Percentiles rank a stretch among this genome's conserved stretches.
phyloP scores from a whole-genome alignment of 2,888 invertebrate species.

The Serrognathus titanus region DNA sequence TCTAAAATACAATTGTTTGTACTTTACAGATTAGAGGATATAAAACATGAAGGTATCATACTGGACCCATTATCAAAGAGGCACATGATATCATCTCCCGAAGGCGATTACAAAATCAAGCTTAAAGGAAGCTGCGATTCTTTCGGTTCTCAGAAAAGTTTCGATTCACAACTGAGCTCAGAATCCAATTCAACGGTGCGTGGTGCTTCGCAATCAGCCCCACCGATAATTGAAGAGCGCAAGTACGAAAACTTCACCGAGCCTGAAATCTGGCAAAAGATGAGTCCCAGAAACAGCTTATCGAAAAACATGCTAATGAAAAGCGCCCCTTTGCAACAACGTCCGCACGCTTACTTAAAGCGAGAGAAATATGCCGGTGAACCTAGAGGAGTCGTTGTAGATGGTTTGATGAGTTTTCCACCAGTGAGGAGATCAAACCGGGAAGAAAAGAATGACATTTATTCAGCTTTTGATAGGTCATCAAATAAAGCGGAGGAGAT shows the following conservation, averaged over 20 bases:
- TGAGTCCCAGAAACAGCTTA: slow-evolving; percentile 5
- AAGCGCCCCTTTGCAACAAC: neutral
- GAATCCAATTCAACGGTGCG: slow-evolving; percentile 45
- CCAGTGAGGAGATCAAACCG: slow-evolving; percentile 46
- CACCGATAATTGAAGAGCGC: slow-evolving; percentile 32
- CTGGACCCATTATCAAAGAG: slow-evolving; percentile 43
- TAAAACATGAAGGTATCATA: slow-evolving; percentile 43
- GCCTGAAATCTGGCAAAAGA: slow-evolving; percentile 14
- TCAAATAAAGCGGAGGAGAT: slow-evolving; percentile 46
- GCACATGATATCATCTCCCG: slow-evolving; percentile 42
- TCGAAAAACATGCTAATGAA: slow-evolving; percentile 6
- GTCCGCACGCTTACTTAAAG: slow-evolving; percentile 24
- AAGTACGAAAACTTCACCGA: slow-evolving; percentile 26
- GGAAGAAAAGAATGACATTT: slow-evolving; percentile 14
- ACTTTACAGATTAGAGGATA: slow-evolving; percentile 41
- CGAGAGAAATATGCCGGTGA: slow-evolving; percentile 20
- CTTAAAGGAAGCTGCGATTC: slow-evolving; percentile 57
- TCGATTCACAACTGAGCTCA: slow-evolving; percentile 51
- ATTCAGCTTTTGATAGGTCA: slow-evolving; percentile 31
- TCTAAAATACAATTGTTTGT: too few species aligned
- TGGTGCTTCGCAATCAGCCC: slow-evolving; percentile 42
- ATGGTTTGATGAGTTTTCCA: slow-evolving; percentile 52
- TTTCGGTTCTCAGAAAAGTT: slow-evolving; percentile 52
- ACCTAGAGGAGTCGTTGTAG: slow-evolving; percentile 33
- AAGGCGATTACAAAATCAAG: slow-evolving; percentile 43